Percentiles rank a stretch among this genome's conserved stretches.
These are phyloP conservation scores for Brachymystax lenok DNA, from an alignment of 2,797 vertebrate species.

Conservation along the genomic window DNA sequence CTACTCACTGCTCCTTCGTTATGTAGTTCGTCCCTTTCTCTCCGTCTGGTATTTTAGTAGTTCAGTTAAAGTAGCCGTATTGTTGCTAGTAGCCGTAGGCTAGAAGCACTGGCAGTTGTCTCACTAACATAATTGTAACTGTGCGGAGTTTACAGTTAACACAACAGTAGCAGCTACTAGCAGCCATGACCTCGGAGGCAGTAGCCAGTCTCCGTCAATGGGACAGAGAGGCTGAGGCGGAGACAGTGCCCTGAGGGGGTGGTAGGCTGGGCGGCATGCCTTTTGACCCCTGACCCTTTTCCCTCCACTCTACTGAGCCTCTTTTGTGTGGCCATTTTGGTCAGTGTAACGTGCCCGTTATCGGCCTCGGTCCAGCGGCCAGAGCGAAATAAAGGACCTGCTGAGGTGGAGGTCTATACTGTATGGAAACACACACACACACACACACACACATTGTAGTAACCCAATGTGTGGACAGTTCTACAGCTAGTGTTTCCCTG, in stretches of 20 bases:
- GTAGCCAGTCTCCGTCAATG: too few relatives aligned
- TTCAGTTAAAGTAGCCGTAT: not conserved
- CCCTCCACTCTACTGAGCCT: too few relatives aligned
- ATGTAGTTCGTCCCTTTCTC: not conserved
- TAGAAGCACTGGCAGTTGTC: not conserved
- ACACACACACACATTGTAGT: not conserved
- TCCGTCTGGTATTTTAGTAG: not conserved
- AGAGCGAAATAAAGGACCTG: too few relatives aligned
- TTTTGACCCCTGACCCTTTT: too few relatives aligned
- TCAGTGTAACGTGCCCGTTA: too few relatives aligned
- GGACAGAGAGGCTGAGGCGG: too few relatives aligned
- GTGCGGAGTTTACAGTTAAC: not conserved
- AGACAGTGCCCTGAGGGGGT: too few relatives aligned
- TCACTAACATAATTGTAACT: not conserved
- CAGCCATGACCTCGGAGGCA: not conserved
- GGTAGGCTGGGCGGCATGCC: too few relatives aligned
- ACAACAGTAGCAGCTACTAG: not conserved
- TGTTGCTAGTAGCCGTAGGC: not conserved
- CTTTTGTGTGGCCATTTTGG: too few relatives aligned
- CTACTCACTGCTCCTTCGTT: not conserved
- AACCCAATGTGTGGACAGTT: too few relatives aligned
- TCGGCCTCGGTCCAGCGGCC: too few relatives aligned
- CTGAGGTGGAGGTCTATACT: not conserved
- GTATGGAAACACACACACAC: not conserved
- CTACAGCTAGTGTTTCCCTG: too few relatives aligned